These are phyloP conservation scores for Caenorhabditis doughertyi DNA, from an alignment of 2,888 invertebrate species.

Conservation along the genomic window DNA sequence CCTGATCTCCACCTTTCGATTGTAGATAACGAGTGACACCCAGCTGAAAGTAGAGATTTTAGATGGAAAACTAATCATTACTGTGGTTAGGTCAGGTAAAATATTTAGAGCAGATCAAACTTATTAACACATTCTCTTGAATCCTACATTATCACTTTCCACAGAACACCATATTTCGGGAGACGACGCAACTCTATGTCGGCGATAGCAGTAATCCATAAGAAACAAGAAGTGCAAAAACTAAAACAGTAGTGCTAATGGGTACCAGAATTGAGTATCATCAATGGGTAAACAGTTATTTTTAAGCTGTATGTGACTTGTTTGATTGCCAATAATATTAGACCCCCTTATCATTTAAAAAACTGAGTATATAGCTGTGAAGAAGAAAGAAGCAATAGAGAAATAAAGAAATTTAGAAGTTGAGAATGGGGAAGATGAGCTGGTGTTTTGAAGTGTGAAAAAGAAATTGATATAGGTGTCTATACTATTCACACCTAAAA, in stretches of 20 bases:
- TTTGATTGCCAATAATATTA: constrained; percentile 29
- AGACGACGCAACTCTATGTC: neutral
- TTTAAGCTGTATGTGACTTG: constrained; percentile 2
- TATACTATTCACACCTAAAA: no score
- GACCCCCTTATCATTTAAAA: constrained; percentile 18
- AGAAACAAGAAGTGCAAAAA: neutral
- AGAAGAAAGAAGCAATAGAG: neutral
- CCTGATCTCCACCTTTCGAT: constrained; percentile 50
- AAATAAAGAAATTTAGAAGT: neutral
- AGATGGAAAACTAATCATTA: neutral
- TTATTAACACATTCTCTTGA: neutral
- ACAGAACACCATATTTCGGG: constrained; percentile 42
- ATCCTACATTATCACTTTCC: constrained; percentile 45
- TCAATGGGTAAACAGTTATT: constrained; percentile 21
- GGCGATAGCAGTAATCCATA: constrained; percentile 38
- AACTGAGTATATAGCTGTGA: neutral
- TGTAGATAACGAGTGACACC: constrained; percentile 50
- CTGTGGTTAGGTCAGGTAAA: neutral
- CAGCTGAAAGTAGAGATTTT: constrained; percentile 47
- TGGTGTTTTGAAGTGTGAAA: constrained; percentile 36
- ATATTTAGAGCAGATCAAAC: neutral
- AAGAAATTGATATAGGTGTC: constrained; percentile 17
- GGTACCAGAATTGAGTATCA: neutral
- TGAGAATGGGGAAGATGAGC: constrained; percentile 7
- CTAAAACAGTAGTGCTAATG: neutral